Evolutionary conservation across 2,888 invertebrate genomes (phyloP).

Genomic region (Coenonympha arcania): DNA sequence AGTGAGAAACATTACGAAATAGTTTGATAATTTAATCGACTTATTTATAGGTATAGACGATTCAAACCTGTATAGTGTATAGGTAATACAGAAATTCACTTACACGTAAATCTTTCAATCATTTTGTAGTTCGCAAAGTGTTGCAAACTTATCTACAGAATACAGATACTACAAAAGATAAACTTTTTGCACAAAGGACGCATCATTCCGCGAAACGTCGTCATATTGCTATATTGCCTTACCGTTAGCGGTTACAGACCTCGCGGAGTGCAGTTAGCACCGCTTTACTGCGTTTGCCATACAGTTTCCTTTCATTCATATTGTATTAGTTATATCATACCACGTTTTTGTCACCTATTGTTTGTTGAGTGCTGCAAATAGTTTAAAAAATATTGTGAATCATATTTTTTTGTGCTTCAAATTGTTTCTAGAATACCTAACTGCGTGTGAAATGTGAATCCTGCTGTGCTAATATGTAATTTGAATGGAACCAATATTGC

Average conservation of each 20-base stretch:
- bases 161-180: neutral
- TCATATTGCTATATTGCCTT: neutral
- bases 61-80: too few relatives aligned
- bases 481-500: too few relatives aligned
- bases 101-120: too few relatives aligned
- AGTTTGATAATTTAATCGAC: neutral
- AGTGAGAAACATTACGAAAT: too few relatives aligned
- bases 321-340: neutral
- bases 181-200: conserved; percentile 2
- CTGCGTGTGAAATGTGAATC: too few relatives aligned
- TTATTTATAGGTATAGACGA: too few relatives aligned
- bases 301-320: neutral
- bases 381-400: neutral
- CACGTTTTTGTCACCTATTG: neutral
- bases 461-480: too few relatives aligned
- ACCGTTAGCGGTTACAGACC: conserved; percentile 11
- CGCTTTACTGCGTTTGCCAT: neutral
- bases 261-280: neutral
- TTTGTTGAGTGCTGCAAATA: neutral
- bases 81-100: too few relatives aligned
- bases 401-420: neutral
- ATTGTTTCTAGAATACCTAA: too few relatives aligned
- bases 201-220: conserved; percentile 4
- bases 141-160: neutral
- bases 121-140: too few relatives aligned